Evolutionary conservation across 2,888 invertebrate genomes (phyloP).

Genomic region (Allacma fusca): DNA sequence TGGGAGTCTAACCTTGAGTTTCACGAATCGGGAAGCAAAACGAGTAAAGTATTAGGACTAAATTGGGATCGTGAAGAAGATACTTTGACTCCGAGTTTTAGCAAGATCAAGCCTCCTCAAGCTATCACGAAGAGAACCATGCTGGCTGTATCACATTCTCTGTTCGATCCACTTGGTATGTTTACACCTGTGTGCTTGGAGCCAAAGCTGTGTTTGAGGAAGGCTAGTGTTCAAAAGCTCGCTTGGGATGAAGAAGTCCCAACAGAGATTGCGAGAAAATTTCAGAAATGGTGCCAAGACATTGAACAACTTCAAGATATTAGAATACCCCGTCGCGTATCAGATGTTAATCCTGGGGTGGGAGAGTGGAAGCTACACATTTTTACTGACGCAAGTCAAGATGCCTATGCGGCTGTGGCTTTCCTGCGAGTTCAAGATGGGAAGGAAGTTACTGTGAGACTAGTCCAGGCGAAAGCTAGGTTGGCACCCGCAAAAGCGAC

Average conservation of each 20-base stretch:
- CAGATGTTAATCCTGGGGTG: not conserved
- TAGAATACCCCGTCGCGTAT: constrained; percentile 55
- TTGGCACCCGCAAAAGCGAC: too few species aligned
- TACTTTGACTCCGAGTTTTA: constrained; percentile 43
- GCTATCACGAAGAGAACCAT: constrained; percentile 30
- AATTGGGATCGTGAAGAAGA: constrained; percentile 38
- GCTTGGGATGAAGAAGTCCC: constrained; percentile 48
- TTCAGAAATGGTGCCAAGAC: constrained; percentile 52
- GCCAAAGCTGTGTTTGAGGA: constrained; percentile 49
- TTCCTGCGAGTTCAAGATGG: constrained; percentile 54
- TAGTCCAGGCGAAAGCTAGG: too few species aligned
- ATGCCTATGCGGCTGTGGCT: constrained; percentile 61
- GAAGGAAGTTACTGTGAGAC: constrained; percentile 37
- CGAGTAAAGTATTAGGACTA: constrained; percentile 40
- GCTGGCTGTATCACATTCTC: constrained; percentile 25
- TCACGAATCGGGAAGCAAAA: not conserved
- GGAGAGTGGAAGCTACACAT: constrained; percentile 58
- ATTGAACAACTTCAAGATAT: constrained; percentile 50
- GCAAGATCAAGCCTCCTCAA: not conserved
- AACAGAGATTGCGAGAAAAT: constrained; percentile 34
- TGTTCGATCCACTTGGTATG: constrained; percentile 41
- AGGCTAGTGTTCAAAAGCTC: constrained; percentile 44
- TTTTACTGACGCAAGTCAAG: constrained; percentile 61
- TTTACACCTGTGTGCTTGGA: constrained; percentile 4
- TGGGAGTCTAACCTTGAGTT: constrained; percentile 48